Conservation (phyloP, 2,888 invertebrate genomes). For the Andricus curvator region DNA sequence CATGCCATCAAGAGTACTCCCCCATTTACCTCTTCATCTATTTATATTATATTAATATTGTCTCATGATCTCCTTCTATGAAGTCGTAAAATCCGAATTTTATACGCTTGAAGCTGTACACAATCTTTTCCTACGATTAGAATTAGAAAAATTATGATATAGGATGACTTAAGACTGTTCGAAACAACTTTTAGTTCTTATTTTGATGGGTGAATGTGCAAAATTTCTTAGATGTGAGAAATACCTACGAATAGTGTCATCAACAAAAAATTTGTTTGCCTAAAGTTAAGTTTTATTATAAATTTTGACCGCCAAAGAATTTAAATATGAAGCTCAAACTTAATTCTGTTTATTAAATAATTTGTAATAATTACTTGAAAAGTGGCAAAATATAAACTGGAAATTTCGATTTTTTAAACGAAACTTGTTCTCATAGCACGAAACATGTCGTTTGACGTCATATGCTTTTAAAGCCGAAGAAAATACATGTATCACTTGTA, state of each 20-base stretch:
- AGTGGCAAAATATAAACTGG: no score
- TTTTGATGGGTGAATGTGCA: slow-evolving; percentile 14
- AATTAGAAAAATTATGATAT: not conserved
- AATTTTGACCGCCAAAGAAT: no score
- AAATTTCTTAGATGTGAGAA: slow-evolving; percentile 2
- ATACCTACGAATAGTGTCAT: not conserved
- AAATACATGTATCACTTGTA: no score
- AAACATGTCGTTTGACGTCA: no score
- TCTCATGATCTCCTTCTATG: slow-evolving; percentile 16
- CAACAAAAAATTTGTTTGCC: no score
- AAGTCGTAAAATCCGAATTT: slow-evolving; percentile 26
- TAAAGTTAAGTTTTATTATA: no score
- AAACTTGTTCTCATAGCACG: no score
- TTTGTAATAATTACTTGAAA: no score
- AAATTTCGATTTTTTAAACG: no score
- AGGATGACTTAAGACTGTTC: not conserved
- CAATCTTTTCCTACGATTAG: slow-evolving; percentile 8
- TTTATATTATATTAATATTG: slow-evolving; percentile 19
- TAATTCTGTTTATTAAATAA: no score
- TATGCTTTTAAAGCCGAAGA: no score
- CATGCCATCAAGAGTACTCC: not conserved
- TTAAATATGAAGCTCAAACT: no score
- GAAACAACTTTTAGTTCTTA: not conserved
- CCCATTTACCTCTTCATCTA: not conserved
- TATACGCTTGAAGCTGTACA: slow-evolving; percentile 21